phyloP scores from a whole-genome alignment of 1,140 invertebrate species.

The Heliconius himera region DNA sequence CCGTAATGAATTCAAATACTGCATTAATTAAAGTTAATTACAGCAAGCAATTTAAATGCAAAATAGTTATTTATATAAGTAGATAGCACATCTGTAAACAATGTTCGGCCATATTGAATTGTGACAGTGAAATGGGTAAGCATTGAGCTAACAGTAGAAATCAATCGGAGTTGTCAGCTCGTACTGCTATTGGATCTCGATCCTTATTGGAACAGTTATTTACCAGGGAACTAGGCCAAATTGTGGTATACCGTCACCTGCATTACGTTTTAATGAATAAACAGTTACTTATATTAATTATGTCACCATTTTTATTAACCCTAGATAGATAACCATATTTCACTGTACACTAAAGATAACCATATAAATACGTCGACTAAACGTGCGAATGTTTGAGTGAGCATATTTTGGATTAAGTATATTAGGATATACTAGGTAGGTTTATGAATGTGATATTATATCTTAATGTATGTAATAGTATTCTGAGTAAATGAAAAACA shows the following conservation, averaged over 20 bases:
- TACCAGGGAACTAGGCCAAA: not conserved
- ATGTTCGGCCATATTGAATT: conserved; percentile 4
- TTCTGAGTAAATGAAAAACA: no score
- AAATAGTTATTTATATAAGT: not conserved
- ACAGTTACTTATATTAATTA: no score
- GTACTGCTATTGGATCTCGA: not conserved
- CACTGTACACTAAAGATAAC: no score
- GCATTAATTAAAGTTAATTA: not conserved
- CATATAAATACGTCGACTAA: no score
- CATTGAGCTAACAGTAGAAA: not conserved
- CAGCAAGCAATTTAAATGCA: not conserved
- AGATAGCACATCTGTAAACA: conserved; percentile 10
- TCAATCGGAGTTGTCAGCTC: conserved; percentile 5
- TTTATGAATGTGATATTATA: no score
- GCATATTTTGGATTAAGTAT: no score
- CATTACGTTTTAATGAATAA: no score
- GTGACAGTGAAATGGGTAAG: conserved; percentile 5
- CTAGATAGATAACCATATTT: no score
- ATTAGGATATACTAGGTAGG: no score
- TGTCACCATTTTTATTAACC: no score
- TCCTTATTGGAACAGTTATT: not conserved
- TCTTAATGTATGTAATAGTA: no score
- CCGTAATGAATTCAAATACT: not conserved
- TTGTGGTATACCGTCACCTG: not conserved
- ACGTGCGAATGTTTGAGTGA: no score